Evolutionary conservation across 2,888 invertebrate genomes (phyloP).

Genomic region (Strigamia crassipes): DNA sequence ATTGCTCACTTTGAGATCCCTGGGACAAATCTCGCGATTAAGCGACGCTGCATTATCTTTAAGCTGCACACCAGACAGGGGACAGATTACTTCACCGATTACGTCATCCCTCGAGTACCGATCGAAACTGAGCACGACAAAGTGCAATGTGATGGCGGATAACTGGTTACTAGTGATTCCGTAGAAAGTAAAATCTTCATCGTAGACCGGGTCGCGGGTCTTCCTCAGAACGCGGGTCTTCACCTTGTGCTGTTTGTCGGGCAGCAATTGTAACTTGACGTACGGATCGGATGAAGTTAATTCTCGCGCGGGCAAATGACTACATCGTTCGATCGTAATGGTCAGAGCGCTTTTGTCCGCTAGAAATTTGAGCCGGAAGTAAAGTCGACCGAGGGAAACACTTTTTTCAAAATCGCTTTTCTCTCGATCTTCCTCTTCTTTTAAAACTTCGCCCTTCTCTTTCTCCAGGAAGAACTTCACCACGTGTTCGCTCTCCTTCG

Average conservation of each 20-base stretch:
- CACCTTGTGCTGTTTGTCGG: conserved; percentile 96
- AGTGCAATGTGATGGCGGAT: conserved; percentile 86
- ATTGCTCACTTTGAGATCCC: conserved; percentile 80
- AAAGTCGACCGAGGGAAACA: conserved; percentile 80
- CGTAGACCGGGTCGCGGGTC: conserved; percentile 94
- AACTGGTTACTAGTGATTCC: conserved; percentile 86
- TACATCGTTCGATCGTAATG: conserved; percentile 88
- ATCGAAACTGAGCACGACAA: conserved; percentile 87
- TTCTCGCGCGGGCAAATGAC: conserved; percentile 83
- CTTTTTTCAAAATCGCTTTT: conserved; percentile 62
- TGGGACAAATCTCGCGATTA: conserved; percentile 85
- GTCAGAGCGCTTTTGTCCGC: conserved; percentile 87
- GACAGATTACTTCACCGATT: conserved; percentile 87
- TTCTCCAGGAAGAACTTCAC: conserved; percentile 63
- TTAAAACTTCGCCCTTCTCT: conserved; percentile 55
- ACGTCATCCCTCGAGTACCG: conserved; percentile 98
- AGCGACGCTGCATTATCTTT: conserved; percentile 60
- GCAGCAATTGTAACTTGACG: conserved; percentile 94
- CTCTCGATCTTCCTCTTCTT: conserved; percentile 57
- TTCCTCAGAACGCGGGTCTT: conserved; percentile 95
- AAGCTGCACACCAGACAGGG: conserved; percentile 65
- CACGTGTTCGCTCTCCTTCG: conserved; percentile 26
- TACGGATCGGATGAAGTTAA: conserved; percentile 91
- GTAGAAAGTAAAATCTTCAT: conserved; percentile 99
- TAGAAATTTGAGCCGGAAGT: conserved; percentile 88